Evolutionary conservation across 1,140 invertebrate genomes (phyloP).

Genomic region (Matsumurasca onukii): DNA sequence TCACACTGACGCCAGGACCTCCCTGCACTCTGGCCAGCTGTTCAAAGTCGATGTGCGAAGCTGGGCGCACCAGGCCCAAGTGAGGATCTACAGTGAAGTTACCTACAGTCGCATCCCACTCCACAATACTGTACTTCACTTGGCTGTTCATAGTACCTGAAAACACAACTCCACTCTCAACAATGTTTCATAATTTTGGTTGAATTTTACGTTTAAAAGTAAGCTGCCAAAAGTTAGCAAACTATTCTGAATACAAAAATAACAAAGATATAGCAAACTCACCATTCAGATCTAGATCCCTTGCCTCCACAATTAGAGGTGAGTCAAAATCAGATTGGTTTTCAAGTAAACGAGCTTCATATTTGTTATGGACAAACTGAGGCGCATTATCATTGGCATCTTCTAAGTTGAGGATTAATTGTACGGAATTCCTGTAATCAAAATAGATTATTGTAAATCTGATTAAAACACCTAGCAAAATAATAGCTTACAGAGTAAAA

Average conservation of each 20-base stretch:
- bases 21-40: slow-evolving; percentile 41
- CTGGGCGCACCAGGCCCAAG: slow-evolving; percentile 68
- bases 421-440: slow-evolving; percentile 69
- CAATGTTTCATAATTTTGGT: background rate
- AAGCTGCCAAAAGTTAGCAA: background rate
- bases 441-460: background rate
- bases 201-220: background rate
- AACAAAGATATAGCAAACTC: slow-evolving; percentile 33
- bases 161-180: slow-evolving; percentile 35
- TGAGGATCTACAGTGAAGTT: slow-evolving; percentile 82
- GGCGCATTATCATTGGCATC: slow-evolving; percentile 90
- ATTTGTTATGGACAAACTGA: slow-evolving; percentile 76
- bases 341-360: slow-evolving; percentile 81
- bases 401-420: slow-evolving; percentile 80
- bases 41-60: slow-evolving; percentile 78
- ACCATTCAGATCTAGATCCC: slow-evolving; percentile 86
- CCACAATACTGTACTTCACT: slow-evolving; percentile 77
- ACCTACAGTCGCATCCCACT: slow-evolving; percentile 63
- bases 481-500: background rate
- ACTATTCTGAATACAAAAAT: background rate
- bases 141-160: slow-evolving; percentile 81
- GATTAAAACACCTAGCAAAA: background rate
- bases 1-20: background rate
- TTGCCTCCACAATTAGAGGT: slow-evolving; percentile 74
- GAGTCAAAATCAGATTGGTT: slow-evolving; percentile 77